A percentile compares a stretch with the other conserved stretches of the same genome.
Conservation (phyloP, 2,797 vertebrate genomes). For the Alectoris magna region DNA sequence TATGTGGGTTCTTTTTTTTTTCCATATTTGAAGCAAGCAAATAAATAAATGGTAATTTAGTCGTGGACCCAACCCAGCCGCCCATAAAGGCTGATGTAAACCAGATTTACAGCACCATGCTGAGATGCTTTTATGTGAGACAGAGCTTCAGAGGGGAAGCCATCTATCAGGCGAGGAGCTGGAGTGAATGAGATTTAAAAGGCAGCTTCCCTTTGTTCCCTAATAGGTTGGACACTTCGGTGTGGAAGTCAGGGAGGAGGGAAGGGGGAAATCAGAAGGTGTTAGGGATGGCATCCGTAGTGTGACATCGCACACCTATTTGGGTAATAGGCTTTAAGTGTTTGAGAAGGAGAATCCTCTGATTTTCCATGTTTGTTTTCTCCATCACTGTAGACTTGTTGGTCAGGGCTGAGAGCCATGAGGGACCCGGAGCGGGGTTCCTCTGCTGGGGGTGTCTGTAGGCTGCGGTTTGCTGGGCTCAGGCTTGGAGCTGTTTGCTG, state of each 20-base stretch:
- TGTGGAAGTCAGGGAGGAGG: conserved; percentile 54
- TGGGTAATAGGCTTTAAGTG: conserved; percentile 78
- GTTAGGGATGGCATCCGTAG: conserved; percentile 71
- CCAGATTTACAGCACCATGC: conserved; percentile 77
- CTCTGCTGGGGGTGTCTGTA: not conserved
- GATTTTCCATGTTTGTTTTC: conserved; percentile 48
- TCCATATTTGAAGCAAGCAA: not conserved
- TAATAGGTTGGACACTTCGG: conserved; percentile 75
- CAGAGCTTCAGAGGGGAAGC: conserved; percentile 73
- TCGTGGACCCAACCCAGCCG: conserved; percentile 45
- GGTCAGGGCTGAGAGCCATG: not conserved
- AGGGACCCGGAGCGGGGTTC: not conserved
- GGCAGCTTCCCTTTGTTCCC: conserved; percentile 78
- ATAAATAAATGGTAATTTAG: conserved; percentile 76
- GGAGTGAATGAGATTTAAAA: conserved; percentile 78
- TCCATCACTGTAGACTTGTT: conserved; percentile 57
- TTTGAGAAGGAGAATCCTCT: conserved; percentile 74
- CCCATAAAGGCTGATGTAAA: conserved; percentile 76
- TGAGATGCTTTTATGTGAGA: conserved; percentile 76
- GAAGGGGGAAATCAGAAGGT: conserved; percentile 67
- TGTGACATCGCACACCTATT: conserved; percentile 59
- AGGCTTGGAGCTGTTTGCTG: not conserved
- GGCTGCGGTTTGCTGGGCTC: not conserved
- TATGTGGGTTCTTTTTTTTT: not conserved
- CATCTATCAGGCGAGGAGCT: conserved; percentile 74